These are phyloP conservation scores for Dipus sagitta DNA, from an alignment of 2,797 vertebrate genomes.

Conservation along the genomic window DNA sequence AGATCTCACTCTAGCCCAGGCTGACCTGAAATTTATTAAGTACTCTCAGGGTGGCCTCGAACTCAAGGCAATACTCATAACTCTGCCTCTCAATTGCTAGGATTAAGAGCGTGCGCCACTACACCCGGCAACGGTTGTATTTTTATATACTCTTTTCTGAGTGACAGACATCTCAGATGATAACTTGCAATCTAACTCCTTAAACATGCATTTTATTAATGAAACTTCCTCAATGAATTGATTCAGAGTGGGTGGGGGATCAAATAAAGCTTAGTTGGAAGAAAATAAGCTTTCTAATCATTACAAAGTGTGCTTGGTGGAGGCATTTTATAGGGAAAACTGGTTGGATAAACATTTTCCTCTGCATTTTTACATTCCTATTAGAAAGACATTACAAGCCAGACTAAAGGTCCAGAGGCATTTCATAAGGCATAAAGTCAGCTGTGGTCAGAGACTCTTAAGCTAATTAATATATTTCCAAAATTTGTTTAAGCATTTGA, in stretches of 20 bases:
- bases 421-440: constrained; percentile 25
- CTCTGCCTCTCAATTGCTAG: too few relatives aligned
- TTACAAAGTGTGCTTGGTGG: neutral
- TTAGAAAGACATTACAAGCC: neutral
- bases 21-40: too few relatives aligned
- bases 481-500: constrained; percentile 46
- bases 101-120: too few relatives aligned
- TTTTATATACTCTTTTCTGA: neutral
- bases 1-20: too few relatives aligned
- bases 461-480: constrained; percentile 63
- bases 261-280: constrained; percentile 5
- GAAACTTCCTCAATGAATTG: neutral
- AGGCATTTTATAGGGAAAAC: neutral
- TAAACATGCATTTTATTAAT: constrained; percentile 38
- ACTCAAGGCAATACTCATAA: too few relatives aligned
- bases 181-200: neutral
- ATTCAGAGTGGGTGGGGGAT: neutral
- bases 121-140: neutral
- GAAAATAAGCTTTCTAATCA: neutral
- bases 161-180: neutral
- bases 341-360: neutral
- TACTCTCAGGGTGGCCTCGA: too few relatives aligned
- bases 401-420: constrained; percentile 18
- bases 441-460: constrained; percentile 22
- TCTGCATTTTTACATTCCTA: constrained; percentile 47